A percentile compares a stretch with the other conserved stretches of the same genome.
These are phyloP conservation scores for Mobula hypostoma DNA, from an alignment of 2,113 vertebrate genomes.

Conservation along the genomic window DNA sequence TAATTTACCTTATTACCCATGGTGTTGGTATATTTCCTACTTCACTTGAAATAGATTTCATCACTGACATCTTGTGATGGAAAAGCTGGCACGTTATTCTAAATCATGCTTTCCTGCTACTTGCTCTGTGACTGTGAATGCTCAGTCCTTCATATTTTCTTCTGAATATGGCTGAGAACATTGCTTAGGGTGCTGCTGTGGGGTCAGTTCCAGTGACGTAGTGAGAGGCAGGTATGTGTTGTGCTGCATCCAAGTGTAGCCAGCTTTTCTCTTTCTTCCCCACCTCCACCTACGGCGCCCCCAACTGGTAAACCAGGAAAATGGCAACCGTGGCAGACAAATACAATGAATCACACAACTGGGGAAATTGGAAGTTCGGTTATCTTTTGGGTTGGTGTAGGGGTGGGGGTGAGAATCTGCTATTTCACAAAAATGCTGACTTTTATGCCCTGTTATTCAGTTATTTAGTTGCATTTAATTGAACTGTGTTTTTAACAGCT, in stretches of 20 bases:
- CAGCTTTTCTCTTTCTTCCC: too few species aligned
- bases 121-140: neutral
- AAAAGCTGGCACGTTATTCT: neutral
- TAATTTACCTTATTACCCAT: neutral
- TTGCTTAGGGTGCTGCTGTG: neutral
- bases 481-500: neutral
- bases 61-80: neutral
- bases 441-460: neutral
- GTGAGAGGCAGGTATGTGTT: too few species aligned
- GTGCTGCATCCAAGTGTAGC: too few species aligned
- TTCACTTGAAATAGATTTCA: neutral
- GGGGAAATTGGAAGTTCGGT: neutral
- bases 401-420: too few species aligned
- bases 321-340: too few species aligned
- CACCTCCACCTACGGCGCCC: too few species aligned
- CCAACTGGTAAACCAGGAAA: too few species aligned
- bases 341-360: too few species aligned
- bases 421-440: neutral
- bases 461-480: neutral
- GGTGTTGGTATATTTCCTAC: neutral
- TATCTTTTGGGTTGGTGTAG: neutral
- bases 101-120: neutral
- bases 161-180: too few species aligned
- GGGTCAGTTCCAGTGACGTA: too few species aligned
- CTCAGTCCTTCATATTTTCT: neutral